These are phyloP conservation scores for Busseola fusca DNA, from an alignment of 2,888 invertebrate genomes.

Conservation along the genomic window DNA sequence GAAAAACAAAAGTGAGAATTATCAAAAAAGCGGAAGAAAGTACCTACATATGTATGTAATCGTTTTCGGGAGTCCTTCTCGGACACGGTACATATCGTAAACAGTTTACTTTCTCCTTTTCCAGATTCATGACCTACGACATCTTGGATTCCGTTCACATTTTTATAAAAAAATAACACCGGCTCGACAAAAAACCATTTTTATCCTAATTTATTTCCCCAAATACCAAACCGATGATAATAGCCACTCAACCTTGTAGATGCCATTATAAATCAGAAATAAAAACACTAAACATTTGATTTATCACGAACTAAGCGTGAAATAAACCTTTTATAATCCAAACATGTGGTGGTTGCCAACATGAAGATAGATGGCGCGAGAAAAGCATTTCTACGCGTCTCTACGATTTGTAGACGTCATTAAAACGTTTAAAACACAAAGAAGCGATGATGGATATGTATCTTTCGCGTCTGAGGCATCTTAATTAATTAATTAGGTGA, in stretches of 20 bases:
- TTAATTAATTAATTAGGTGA: slow-evolving; percentile 14
- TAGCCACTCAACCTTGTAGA: slow-evolving; percentile 31
- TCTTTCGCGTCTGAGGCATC: slow-evolving; percentile 10
- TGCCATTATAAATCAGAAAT: slow-evolving; percentile 48
- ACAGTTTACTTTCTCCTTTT: background rate
- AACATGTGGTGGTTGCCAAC: slow-evolving; percentile 49
- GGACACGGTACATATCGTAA: background rate
- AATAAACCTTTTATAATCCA: slow-evolving; percentile 36
- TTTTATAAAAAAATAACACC: background rate
- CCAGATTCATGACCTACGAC: background rate
- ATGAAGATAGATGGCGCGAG: slow-evolving; percentile 36
- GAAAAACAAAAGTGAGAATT: background rate
- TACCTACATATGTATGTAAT: too few relatives aligned
- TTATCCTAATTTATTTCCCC: slow-evolving; percentile 19
- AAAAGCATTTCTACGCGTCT: slow-evolving; percentile 36
- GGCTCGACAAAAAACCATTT: slow-evolving; percentile 2
- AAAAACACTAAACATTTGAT: slow-evolving; percentile 47
- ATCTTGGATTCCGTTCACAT: background rate
- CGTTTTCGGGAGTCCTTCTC: background rate
- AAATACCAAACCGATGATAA: slow-evolving; percentile 23
- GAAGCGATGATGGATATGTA: slow-evolving; percentile 32
- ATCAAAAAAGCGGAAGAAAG: background rate
- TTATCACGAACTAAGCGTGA: slow-evolving; percentile 35
- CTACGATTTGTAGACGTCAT: slow-evolving; percentile 26
- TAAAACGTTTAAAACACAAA: slow-evolving; percentile 35